phyloP scores from a whole-genome alignment of 2,797 vertebrate genomes.

The Sylvilagus floridanus region DNA sequence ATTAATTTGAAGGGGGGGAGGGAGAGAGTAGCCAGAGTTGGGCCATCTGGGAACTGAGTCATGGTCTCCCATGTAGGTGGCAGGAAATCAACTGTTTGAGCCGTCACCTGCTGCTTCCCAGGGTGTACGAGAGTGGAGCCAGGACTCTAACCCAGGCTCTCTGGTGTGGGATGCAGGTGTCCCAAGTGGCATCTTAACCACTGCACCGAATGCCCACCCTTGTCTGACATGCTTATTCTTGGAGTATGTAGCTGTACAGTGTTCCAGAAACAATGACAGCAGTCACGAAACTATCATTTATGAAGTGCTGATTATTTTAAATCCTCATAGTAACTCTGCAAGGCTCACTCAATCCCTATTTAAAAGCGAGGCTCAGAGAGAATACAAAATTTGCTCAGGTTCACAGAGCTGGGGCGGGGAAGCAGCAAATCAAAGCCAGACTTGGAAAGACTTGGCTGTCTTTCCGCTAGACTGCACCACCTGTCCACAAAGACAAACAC shows the following conservation, averaged over 20 bases:
- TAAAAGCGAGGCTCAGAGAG: slow-evolving; percentile 21
- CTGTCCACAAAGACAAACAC: background rate
- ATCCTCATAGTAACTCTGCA: background rate
- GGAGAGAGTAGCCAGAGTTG: too few relatives aligned
- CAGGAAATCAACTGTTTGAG: too few relatives aligned
- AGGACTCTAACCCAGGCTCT: too few relatives aligned
- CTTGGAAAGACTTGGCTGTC: background rate
- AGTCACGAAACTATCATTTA: background rate
- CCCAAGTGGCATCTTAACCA: too few relatives aligned
- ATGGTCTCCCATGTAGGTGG: too few relatives aligned
- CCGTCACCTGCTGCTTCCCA: too few relatives aligned
- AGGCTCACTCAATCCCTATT: background rate
- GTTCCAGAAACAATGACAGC: background rate
- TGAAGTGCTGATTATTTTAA: background rate
- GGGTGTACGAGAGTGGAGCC: too few relatives aligned
- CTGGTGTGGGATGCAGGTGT: too few relatives aligned
- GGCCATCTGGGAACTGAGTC: too few relatives aligned
- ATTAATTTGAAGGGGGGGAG: too few relatives aligned
- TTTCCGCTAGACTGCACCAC: background rate
- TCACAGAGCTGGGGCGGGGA: background rate
- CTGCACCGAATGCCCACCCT: too few relatives aligned
- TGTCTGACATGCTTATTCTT: background rate
- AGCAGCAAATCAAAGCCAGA: background rate
- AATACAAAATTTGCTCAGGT: background rate
- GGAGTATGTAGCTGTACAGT: background rate